Base-by-base conservation (phyloP, 2,888 invertebrate species). In the Drosophila neonasuta region DNA sequence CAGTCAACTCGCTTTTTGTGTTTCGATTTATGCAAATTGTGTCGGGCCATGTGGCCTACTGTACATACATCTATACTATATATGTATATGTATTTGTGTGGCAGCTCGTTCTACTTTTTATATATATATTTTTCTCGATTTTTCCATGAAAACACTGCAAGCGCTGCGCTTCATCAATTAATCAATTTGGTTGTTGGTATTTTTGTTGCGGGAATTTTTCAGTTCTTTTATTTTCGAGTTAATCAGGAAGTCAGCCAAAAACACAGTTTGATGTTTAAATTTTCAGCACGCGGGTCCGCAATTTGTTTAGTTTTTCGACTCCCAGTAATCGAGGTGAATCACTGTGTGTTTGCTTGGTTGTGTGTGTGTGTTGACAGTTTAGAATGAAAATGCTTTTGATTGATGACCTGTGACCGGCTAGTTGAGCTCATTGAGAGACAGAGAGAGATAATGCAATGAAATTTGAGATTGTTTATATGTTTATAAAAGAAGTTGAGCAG, bases 21-120 rank as follows among this genome's bases (percentile, higher is more conserved):
- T 76, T 82, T 86, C 86, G 85, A 86, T 82, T 82, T 86, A 82
- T 82, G 81, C 86, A 82, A 82, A 84, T 84, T 76, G 86, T 65
- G 75, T 56, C 42, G 68, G 64, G 80, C 80, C 86, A 80, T 80
- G 74, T 80, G 80, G 86, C 83, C 65, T 56, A 74, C 80, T 57
- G 15, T 44, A 42, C 29, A 51, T 56, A 42, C 39, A 7, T 29
- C 24, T 60, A 36, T 57, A 48, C 67, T 5, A 32, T 46, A 36
- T 11, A 56, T 7, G 1, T 20, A 24, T 24, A n/a, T n/a, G 9
- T 11, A 9, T 52, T 13, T 44, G 9, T n/a, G 44, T 46, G 58
- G 55, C 61, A 54, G 59, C 42, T 57, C 55, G 71, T 49, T 71
- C 68, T 60, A 82, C 71, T 81, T 44, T 81, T 39, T 51, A 24